A percentile compares a stretch with the other conserved stretches of the same genome.
phyloP scores from a whole-genome alignment of 2,888 invertebrate species.

The Lissocephala sabroskyi region DNA sequence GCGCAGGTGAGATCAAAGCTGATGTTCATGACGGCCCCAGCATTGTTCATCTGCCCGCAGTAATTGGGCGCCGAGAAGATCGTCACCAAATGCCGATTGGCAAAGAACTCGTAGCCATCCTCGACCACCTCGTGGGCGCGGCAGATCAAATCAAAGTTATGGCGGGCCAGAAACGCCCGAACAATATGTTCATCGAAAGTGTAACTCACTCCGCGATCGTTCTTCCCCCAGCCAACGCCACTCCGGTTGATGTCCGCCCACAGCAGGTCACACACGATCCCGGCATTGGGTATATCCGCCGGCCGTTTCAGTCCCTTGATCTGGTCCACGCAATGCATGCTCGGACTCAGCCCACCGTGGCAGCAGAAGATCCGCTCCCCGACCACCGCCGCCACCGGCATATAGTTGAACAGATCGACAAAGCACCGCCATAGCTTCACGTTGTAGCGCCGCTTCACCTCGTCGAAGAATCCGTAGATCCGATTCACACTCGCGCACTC shows the following conservation, averaged over 20 bases:
- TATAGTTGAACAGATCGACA: slow-evolving; percentile 98
- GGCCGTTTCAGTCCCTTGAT: slow-evolving; percentile 96
- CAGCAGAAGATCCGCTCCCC: slow-evolving; percentile 83
- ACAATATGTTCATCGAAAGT: slow-evolving; percentile 93
- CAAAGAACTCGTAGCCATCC: slow-evolving; percentile 97
- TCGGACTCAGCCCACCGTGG: slow-evolving; percentile 86
- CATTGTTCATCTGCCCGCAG: slow-evolving; percentile 83
- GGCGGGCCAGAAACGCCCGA: slow-evolving; percentile 78
- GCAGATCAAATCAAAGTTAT: slow-evolving; percentile 98
- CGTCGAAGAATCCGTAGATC: slow-evolving; percentile 90
- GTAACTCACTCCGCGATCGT: slow-evolving; percentile 97
- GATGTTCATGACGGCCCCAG: slow-evolving; percentile 95
- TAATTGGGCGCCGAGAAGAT: slow-evolving; percentile 87
- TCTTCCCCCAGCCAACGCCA: slow-evolving; percentile 98
- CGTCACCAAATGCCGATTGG: slow-evolving; percentile 92
- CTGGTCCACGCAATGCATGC: slow-evolving; percentile 94
- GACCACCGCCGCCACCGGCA: slow-evolving; percentile 97
- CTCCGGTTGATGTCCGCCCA: slow-evolving; percentile 97
- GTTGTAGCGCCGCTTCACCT: slow-evolving; percentile 92
- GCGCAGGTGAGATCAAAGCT: slow-evolving; percentile 73
- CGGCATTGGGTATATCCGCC: slow-evolving; percentile 96
- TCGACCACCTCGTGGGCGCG: slow-evolving; percentile 98
- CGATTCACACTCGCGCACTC: slow-evolving; percentile 24
- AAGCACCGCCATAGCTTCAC: slow-evolving; percentile 99
- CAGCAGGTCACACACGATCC: slow-evolving; percentile 86